phyloP scores from a whole-genome alignment of 2,797 vertebrate species.

The Sebastes aleutianus region DNA sequence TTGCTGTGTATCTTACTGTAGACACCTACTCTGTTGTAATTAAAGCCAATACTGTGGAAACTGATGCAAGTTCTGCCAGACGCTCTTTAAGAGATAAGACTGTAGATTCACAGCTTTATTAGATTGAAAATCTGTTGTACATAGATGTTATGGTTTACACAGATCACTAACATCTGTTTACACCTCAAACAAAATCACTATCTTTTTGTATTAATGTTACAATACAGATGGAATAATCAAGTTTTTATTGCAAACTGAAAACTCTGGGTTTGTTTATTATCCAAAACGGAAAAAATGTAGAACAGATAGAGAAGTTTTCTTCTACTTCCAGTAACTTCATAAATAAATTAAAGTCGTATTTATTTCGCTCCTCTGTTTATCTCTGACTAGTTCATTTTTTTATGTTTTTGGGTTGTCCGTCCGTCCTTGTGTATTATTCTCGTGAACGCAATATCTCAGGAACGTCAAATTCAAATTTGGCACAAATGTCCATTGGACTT shows the following conservation, averaged over 20 bases:
- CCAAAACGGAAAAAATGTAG: not conserved
- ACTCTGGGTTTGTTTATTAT: not conserved
- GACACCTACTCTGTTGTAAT: slow-evolving; percentile 7
- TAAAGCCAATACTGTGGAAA: slow-evolving; percentile 1
- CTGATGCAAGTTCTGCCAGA: not conserved
- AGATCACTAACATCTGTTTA: not conserved
- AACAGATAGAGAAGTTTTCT: no score
- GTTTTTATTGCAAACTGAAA: not conserved
- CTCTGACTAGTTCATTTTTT: no score
- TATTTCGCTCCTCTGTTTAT: no score
- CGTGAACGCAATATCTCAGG: no score
- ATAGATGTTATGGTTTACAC: not conserved
- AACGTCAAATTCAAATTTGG: no score
- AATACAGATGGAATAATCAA: not conserved
- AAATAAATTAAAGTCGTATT: no score
- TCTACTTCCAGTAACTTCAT: no score
- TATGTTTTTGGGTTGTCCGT: no score
- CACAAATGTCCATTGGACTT: no score
- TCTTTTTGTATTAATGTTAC: not conserved
- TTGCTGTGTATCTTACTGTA: slow-evolving; percentile 3
- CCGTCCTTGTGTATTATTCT: no score
- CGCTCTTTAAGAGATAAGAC: not conserved
- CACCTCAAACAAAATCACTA: not conserved
- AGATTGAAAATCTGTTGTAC: not conserved
- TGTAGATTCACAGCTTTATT: not conserved